Evolutionary conservation across 2,113 vertebrate species (phyloP), one percentile per base, ranked within the genome.

Genomic region (Saiga tatarica): DNA sequence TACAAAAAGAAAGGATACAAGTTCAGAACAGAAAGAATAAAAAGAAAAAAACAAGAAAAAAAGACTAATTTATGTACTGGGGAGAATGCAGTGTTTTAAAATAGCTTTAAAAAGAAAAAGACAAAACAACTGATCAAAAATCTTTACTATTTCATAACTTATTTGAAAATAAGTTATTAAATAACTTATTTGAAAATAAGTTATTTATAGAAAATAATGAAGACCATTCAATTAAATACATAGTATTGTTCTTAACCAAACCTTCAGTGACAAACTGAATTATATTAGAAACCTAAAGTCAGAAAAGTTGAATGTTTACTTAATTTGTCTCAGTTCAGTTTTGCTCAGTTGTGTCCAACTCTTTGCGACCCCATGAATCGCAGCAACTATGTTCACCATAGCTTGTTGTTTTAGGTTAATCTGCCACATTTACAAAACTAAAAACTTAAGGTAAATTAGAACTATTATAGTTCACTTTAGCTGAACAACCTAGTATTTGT

Each of bases 381-480:
- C 28, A 62, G 28, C 60, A 62, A 76, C 5, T 86, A 53, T 55
- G 5, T 60, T 64, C 30, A 81, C 12, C 33, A n/a, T 0, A 89
- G 78, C 1, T 5, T 84, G 33, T 39, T 95, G 92, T 82, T 89
- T 47, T 6, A 89, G 23, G 57, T 28, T 95, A 96, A 26, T 19
- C 13, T 71, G 87, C 25, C 76, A 94, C 64, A 74, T 85, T 97
- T 53, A 94, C 6, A 83, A 96, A 67, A 95, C 59, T 74, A 94
- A 95, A 90, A 84, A 88, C 47, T 96, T 95, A 90, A 60, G 76
- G 86, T 85, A 97, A 98, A 98, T 2, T 50, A 36, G 16, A 92
- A 94, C 36, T 82, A 60, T 64, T 93, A 81, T 21, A 87, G 67
- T 82, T 92, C 42, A 95, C 82, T 93, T 97, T 76, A 97, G 83